phyloP scores from a whole-genome alignment of 2,113 vertebrate genomes.

The Ornithorhynchus anatinus region DNA sequence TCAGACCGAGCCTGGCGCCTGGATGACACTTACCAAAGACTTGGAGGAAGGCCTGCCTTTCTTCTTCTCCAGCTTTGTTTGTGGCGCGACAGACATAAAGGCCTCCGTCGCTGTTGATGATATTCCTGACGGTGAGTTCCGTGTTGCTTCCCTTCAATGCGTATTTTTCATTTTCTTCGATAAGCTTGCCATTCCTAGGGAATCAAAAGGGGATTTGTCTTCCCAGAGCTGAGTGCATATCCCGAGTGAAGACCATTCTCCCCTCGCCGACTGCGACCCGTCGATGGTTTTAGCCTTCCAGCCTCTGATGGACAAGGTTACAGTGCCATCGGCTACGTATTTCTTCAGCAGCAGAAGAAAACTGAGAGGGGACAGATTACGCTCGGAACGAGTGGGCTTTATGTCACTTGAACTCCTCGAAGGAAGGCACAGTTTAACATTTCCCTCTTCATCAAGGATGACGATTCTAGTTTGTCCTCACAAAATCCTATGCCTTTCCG shows the following conservation, averaged over 20 bases:
- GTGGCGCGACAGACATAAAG: constrained; percentile 86
- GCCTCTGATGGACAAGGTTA: neutral
- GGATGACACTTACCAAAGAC: constrained; percentile 89
- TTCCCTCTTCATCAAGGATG: neutral
- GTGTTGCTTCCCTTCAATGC: constrained; percentile 78
- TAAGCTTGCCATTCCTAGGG: constrained; percentile 82
- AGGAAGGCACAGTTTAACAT: too few species aligned
- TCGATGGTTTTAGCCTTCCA: neutral
- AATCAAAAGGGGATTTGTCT: neutral
- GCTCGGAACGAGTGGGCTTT: neutral
- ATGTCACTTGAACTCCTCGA: neutral
- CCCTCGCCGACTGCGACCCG: neutral
- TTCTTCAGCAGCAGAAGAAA: neutral
- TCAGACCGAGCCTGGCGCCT: too few species aligned
- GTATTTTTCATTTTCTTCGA: constrained; percentile 89
- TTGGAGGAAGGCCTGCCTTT: constrained; percentile 88
- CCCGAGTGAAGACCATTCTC: neutral
- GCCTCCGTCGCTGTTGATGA: constrained; percentile 85
- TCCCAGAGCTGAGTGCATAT: neutral
- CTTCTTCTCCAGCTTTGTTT: constrained; percentile 92
- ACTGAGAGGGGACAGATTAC: neutral
- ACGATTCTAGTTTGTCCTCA: neutral
- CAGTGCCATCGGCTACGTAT: neutral
- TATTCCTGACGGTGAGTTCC: constrained; percentile 86
- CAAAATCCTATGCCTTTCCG: neutral